Percentiles rank a stretch among this genome's conserved stretches.
Evolutionary conservation across 2,888 invertebrate species (phyloP).

Genomic region (Agrochola lota): DNA sequence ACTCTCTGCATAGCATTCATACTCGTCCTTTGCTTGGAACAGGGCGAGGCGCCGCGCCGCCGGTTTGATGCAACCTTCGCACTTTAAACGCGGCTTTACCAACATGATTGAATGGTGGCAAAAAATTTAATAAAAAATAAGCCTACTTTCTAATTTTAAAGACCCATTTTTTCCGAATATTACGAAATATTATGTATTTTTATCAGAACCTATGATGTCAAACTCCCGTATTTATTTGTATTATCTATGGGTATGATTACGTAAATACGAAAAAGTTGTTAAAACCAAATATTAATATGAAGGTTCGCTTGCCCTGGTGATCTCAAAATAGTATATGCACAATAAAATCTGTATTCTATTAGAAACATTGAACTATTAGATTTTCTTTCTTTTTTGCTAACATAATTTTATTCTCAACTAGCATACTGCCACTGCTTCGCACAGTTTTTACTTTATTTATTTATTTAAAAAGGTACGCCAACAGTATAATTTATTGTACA

Average conservation of each 20-base stretch:
- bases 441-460: background rate
- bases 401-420: background rate
- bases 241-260: background rate
- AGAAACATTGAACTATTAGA: background rate
- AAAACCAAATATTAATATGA: background rate
- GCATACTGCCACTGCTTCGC: background rate
- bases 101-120: slow-evolving; percentile 62
- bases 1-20: slow-evolving; percentile 82
- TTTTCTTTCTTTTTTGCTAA: background rate
- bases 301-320: slow-evolving; percentile 11
- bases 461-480: too few species aligned
- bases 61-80: slow-evolving; percentile 77
- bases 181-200: slow-evolving; percentile 4
- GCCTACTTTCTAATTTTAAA: slow-evolving; percentile 53
- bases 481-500: too few species aligned
- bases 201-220: slow-evolving; percentile 12
- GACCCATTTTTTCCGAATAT: slow-evolving; percentile 47
- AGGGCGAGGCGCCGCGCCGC: slow-evolving; percentile 74
- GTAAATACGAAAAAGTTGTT: background rate
- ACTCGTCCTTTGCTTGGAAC: slow-evolving; percentile 76
- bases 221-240: background rate
- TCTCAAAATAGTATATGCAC: too few species aligned
- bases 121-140: slow-evolving; percentile 22
- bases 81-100: slow-evolving; percentile 69
- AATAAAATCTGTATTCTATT: background rate